Base-by-base conservation (phyloP, 2,888 invertebrate species). In the Ariolimax columbianus region DNA sequence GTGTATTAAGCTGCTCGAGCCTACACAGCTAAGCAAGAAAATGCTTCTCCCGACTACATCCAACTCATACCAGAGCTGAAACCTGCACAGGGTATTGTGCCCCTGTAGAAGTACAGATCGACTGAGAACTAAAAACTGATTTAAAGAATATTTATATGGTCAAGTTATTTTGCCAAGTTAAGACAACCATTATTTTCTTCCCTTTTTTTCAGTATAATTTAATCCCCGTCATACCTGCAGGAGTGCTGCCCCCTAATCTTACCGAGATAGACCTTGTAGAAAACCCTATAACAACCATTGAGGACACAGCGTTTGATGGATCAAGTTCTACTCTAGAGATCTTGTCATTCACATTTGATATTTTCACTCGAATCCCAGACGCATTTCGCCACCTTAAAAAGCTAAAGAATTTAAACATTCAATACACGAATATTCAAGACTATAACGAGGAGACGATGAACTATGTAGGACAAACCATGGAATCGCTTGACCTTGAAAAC, bases 201-300 rank as follows among this genome's bases (percentile, higher is more conserved):
- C 9, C 23, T 47, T 55, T 17, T 47, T 30, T 11, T 19, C 73
- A 75, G 73, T 2, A 7, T 9, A 75, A 75, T 30, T 19, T 26
- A 3, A 75, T 75, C n/a, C n/a, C 43, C 9, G 47, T n/a, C 30
- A 33, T 75, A 75, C 43, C 14, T 17, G 47, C 47, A 14, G 47
- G 14, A 1, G 43, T 23, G 26, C 26, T 75, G 1, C 73, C 73
- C 11, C 0, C 47, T 1, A 30, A 47, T 30, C 17, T 75, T n/a
- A 30, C 17, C 7, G n/a, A 47, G 43, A 75, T 75, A 30, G 47
- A 43, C 4, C 0, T 75, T 14, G 30, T 9, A 0, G 30, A 47
- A n/a, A 75, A 75, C 30, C 73, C 73, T 4, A 75, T 75, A 3
- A 75, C 47, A 47, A 75, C n/a, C 0, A 75, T 75, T 14, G 73